These are phyloP conservation scores for Cheilosia impressa DNA, from an alignment of 2,888 invertebrate genomes.

Conservation along the genomic window DNA sequence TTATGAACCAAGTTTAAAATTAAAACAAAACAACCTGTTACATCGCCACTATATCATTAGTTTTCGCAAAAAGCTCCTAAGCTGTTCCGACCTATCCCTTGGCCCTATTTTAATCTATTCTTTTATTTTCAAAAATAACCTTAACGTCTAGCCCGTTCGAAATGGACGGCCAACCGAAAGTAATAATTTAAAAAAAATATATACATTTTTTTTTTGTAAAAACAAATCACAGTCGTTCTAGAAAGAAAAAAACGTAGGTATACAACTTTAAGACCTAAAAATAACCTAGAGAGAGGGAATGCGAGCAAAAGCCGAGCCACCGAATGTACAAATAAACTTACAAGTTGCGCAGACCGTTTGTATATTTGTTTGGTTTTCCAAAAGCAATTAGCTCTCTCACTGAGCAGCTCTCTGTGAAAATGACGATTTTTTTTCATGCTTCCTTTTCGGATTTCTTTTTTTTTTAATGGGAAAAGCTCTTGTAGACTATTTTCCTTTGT, in stretches of 20 bases:
- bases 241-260: conserved; percentile 6
- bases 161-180: conserved; percentile 27
- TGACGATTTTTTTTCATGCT: conserved; percentile 32
- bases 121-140: conserved; percentile 43
- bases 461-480: conserved; percentile 58
- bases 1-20: not conserved
- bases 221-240: conserved; percentile 30
- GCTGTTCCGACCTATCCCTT: conserved; percentile 71
- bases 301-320: conserved; percentile 25
- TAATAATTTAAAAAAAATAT: conserved; percentile 37
- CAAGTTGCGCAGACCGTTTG: conserved; percentile 60
- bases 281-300: conserved; percentile 40
- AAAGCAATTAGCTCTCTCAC: conserved; percentile 45
- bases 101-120: conserved; percentile 57
- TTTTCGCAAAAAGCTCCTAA: conserved; percentile 35
- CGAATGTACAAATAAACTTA: conserved; percentile 50
- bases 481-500: conserved; percentile 38
- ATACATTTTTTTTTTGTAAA: conserved; percentile 43
- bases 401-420: conserved; percentile 29
- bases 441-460: conserved; percentile 4
- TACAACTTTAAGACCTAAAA: conserved; percentile 58
- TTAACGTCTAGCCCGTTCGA: conserved; percentile 43
- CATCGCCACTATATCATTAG: conserved; percentile 33
- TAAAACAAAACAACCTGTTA: conserved; percentile 64
- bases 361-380: conserved; percentile 37